A percentile compares a stretch with the other conserved stretches of the same genome.
Conservation (phyloP, 2,888 invertebrate genomes). For the Drosophila hamatofila region DNA sequence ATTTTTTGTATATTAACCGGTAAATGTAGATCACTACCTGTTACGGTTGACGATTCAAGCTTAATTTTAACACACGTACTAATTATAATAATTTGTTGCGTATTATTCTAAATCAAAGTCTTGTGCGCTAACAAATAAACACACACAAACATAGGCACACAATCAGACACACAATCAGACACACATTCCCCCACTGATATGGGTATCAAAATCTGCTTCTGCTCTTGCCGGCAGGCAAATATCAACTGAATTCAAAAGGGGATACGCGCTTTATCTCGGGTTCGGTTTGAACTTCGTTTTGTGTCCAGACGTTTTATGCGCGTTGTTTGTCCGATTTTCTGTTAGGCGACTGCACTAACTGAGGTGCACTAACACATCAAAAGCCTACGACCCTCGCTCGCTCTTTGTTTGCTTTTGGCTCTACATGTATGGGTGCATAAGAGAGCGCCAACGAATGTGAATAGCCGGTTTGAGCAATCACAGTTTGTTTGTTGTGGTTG, state of each 20-base stretch:
- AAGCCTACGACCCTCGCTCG: slow-evolving; percentile 5
- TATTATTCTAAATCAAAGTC: slow-evolving; percentile 52
- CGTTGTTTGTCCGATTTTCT: slow-evolving; percentile 38
- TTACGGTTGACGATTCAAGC: slow-evolving; percentile 32
- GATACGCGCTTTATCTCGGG: slow-evolving; percentile 52
- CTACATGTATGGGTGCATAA: slow-evolving; percentile 18
- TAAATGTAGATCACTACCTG: slow-evolving; percentile 13
- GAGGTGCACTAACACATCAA: slow-evolving; percentile 30
- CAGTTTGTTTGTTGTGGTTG: slow-evolving; percentile 34
- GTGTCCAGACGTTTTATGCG: slow-evolving; percentile 54
- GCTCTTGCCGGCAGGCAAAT: slow-evolving; percentile 66
- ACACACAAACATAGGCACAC: slow-evolving; percentile 25
- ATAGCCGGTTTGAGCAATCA: slow-evolving; percentile 52
- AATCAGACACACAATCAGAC: slow-evolving; percentile 38
- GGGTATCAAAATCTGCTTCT: slow-evolving; percentile 47
- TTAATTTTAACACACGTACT: slow-evolving; percentile 55
- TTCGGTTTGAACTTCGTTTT: slow-evolving; percentile 53
- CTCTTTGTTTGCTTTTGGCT: slow-evolving; percentile 24
- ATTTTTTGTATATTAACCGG: slow-evolving; percentile 6
- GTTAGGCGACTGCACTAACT: slow-evolving; percentile 26
- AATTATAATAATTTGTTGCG: slow-evolving; percentile 64
- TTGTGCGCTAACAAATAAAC: slow-evolving; percentile 33
- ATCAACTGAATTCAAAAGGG: slow-evolving; percentile 52
- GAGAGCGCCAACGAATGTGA: slow-evolving; percentile 44
- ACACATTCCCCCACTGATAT: slow-evolving; percentile 30